A percentile compares a stretch with the other conserved stretches of the same genome.
These are phyloP conservation scores for Paramisgurnus dabryanus DNA, from an alignment of 2,113 vertebrate genomes.

Conservation along the genomic window DNA sequence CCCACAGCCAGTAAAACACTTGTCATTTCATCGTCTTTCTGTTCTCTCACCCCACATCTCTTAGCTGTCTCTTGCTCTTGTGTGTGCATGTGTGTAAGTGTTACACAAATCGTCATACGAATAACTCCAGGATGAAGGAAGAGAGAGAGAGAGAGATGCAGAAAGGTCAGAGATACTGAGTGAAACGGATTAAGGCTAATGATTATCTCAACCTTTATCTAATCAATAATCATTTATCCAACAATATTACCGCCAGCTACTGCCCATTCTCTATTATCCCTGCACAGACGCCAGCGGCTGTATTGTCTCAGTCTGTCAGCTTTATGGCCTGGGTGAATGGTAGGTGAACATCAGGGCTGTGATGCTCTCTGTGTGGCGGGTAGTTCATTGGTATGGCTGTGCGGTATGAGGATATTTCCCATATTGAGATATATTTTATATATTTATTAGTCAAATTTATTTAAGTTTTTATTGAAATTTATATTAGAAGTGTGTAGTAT, in stretches of 20 bases:
- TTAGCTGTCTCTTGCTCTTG: conserved; percentile 9
- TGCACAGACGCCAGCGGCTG: conserved; percentile 67
- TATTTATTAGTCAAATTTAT: neutral
- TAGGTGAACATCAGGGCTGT: conserved; percentile 53
- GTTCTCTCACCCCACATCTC: conserved; percentile 16
- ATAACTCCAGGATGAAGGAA: neutral
- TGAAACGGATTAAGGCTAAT: conserved; percentile 84
- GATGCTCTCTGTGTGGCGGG: conserved; percentile 52
- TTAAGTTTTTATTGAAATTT: too few species aligned
- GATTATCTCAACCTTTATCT: conserved; percentile 85
- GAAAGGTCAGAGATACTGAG: conserved; percentile 79
- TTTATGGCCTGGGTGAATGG: conserved; percentile 76
- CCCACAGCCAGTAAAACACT: conserved; percentile 7
- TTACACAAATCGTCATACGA: too few species aligned
- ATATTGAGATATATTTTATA: neutral
- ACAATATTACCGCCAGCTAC: conserved; percentile 76
- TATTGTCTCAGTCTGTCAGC: conserved; percentile 74
- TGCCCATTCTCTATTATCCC: conserved; percentile 79
- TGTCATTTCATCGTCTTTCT: conserved; percentile 23
- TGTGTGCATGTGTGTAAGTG: conserved; percentile 29
- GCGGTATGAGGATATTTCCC: neutral
- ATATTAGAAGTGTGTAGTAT: too few species aligned
- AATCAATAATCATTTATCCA: conserved; percentile 86
- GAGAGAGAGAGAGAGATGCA: conserved; percentile 48
- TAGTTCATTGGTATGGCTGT: neutral